Percentiles rank a stretch among this genome's conserved stretches.
phyloP scores from a whole-genome alignment of 2,888 invertebrate genomes.

The Ormyrus pomaceus region DNA sequence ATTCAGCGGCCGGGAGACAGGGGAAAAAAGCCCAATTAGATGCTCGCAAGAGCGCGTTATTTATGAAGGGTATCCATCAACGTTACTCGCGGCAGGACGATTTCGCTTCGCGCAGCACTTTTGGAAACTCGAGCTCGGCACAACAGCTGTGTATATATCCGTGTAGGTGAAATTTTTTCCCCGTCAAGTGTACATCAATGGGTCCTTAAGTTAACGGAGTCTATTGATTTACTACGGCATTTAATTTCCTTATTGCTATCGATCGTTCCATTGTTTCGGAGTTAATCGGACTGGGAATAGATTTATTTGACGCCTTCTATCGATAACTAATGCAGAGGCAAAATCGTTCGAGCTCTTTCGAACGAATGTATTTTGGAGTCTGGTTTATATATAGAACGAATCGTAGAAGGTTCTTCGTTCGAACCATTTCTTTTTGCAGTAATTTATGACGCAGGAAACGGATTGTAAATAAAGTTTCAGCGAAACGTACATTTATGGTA shows the following conservation, averaged over 20 bases:
- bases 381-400: neutral
- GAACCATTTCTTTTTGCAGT: too few relatives aligned
- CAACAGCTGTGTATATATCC: neutral
- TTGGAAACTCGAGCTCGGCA: constrained; percentile 26
- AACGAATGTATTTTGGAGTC: neutral
- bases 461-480: neutral
- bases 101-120: constrained; percentile 57
- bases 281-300: too few relatives aligned
- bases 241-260: too few relatives aligned
- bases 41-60: constrained; percentile 64
- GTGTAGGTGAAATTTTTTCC: neutral
- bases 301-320: neutral
- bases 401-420: neutral
- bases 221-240: too few relatives aligned
- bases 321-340: too few relatives aligned
- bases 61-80: constrained; percentile 68
- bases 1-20: constrained; percentile 55
- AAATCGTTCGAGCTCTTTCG: neutral
- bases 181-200: neutral
- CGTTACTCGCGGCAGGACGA: constrained; percentile 66
- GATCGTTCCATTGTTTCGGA: too few relatives aligned
- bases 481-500: constrained; percentile 7
- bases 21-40: constrained; percentile 66
- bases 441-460: neutral
- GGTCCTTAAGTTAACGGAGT: too few relatives aligned